phyloP scores from a whole-genome alignment of 2,113 vertebrate genomes.

The Mormoops blainvillei region DNA sequence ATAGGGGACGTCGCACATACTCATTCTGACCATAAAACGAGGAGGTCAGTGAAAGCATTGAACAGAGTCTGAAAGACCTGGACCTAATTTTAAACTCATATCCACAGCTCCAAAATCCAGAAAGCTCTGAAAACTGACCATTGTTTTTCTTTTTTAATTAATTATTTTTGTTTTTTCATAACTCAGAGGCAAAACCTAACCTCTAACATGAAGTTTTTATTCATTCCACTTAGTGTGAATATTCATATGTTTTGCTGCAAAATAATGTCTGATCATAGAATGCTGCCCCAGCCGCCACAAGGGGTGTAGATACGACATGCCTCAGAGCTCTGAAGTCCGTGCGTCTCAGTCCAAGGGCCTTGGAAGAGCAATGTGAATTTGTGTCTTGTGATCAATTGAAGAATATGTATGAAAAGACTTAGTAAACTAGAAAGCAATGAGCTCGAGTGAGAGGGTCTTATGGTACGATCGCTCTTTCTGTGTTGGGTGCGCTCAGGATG shows the following conservation, averaged over 20 bases:
- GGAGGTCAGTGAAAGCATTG: background rate
- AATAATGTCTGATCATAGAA: background rate
- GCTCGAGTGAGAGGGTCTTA: background rate
- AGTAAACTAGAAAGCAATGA: background rate
- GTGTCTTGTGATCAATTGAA: background rate
- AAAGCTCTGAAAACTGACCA: background rate
- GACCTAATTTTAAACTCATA: background rate
- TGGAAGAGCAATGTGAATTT: slow-evolving; percentile 9
- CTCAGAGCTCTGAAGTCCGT: background rate
- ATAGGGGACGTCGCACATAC: background rate
- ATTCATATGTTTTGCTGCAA: background rate
- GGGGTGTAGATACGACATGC: background rate
- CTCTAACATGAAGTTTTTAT: background rate
- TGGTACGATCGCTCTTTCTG: background rate
- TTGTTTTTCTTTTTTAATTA: background rate
- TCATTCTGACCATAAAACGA: background rate
- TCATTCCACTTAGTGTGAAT: background rate
- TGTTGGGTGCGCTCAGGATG: background rate
- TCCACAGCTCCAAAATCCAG: background rate
- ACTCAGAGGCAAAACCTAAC: background rate
- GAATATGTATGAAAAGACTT: background rate
- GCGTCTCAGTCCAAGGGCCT: background rate
- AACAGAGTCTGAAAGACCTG: background rate
- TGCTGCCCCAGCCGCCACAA: background rate
- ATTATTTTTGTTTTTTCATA: background rate